Base-by-base conservation (phyloP, 2,797 vertebrate genomes). In the Pseudomugil tenellus region DNA sequence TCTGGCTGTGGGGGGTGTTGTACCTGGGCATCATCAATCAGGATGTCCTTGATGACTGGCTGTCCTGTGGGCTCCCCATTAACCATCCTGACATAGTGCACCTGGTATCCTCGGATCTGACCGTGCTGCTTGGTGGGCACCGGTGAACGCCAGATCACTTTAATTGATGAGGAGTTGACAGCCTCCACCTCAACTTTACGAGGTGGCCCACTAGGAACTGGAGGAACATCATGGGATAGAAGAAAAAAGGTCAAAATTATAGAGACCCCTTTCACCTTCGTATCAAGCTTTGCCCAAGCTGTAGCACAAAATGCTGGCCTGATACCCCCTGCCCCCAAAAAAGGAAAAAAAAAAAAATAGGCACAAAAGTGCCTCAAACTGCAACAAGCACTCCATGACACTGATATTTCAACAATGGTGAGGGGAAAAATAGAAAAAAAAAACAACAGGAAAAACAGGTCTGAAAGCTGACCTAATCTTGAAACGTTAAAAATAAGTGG, bases 181-280 rank as follows among this genome's bases (percentile, higher is more conserved):
- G 98, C 96, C 95, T 99, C 97, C 86, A 98, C 98, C 97, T 99
- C 98, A 92, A 99, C 97, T 98, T 99, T 99, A 91, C 98, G 98
- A 98, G 98, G 98, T 92, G 98, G 98, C 95, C 98, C 98, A 84
- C 98, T 99, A 96, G 98, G 98, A 97, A 99, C 98, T 99, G 97
- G 96, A 97, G 97, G 95, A 96, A 98, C 94, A 98, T 93, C 96
- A 97, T 96, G 92, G 96, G 94, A 98, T 96, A 98, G 94, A 97
- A 97, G 88, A 95, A 92, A 94, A 92, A 94, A 87, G 84, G 93
- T 95, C 92, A 95, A 92, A 89, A 96, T 96, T 95, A 97, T 93
- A 95, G 95, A 91, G 88, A 92, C 95, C 88, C 83, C 73, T 80
- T 73, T 74, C 63, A 77, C 66, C 74, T 58, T 72, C 56, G 62